Conservation (phyloP, 2,113 vertebrate species). For the Scytalopus superciliaris region DNA sequence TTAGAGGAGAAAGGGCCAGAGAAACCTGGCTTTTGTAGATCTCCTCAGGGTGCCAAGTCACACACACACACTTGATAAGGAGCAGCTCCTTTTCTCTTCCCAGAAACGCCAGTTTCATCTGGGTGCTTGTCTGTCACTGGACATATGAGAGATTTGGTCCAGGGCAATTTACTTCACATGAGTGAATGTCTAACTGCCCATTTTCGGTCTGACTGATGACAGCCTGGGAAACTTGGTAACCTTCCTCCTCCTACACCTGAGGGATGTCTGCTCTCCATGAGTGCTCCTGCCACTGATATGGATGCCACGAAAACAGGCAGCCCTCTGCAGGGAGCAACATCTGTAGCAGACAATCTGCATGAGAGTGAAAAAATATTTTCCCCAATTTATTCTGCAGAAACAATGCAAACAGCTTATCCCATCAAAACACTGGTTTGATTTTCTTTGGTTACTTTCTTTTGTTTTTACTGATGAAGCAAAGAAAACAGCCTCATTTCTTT, state of each 20-base stretch:
- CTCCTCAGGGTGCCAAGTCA: background rate
- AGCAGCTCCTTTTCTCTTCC: background rate
- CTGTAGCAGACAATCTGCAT: background rate
- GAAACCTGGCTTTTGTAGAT: background rate
- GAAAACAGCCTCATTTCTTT: background rate
- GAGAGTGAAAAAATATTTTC: background rate
- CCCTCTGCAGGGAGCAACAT: background rate
- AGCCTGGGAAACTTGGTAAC: background rate
- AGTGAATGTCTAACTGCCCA: background rate
- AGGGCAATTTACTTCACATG: background rate
- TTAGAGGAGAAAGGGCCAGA: background rate
- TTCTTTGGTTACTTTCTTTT: background rate
- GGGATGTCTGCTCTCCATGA: background rate
- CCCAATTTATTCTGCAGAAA: background rate
- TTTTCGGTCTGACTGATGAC: background rate
- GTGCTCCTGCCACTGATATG: background rate
- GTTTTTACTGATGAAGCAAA: background rate
- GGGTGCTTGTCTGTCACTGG: background rate
- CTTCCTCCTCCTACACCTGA: background rate
- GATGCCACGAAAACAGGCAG: background rate
- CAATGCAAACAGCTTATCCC: background rate
- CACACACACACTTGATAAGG: background rate
- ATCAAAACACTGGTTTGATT: background rate
- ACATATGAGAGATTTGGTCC: background rate
- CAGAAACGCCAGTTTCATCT: background rate